Base-by-base conservation (phyloP, 2,797 vertebrate species). In the Lacerta bilineata region DNA sequence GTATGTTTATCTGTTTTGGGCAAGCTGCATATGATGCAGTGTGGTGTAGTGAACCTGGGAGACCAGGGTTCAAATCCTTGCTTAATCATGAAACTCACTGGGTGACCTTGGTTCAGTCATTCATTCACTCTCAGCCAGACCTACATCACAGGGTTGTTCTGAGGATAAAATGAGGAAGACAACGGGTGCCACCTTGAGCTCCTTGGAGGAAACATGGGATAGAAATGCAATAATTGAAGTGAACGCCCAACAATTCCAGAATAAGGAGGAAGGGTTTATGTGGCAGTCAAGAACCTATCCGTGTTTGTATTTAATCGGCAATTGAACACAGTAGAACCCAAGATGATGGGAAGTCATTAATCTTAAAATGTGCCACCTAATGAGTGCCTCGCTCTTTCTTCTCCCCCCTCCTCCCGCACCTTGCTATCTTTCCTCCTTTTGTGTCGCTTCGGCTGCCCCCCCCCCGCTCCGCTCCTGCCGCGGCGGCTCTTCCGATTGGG, bases 401-500 rank as follows among this genome's bases (percentile, higher is more conserved):
- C 50, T 3, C 50, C 4, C 3, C 59, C 18, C 50, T 55, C 17
- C 18, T 20, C 68, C 68, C 68, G 66, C 23, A 29, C 27, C 69
- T 72, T 72, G 27, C 29, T 72, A 1, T n/a, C 11, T 1, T 5
- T 1, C 15, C 20, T 25, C 23, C 10, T 33, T 43, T 61, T 50
- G 36, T 29, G 9, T 20, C 0, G 27, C 76, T 39, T 61, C 50
- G 4, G 3, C 41, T 43, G 79, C 88, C 39, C 77, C 72, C 3
- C 77, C 75, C 59, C 82, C 43, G 8, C 55, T 39, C 18, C 7
- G n/a, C 25, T 29, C n/a, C 76, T 74, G 46, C 46, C 15, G 43
- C 64, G 1, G 46, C 59, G 74, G 76, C 80, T 83, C 85, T 68
- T 13, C 89, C 85, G 68, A 93, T 86, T 93, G 94, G 95, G 81